These are phyloP conservation scores for Orthosia incerta DNA, from an alignment of 2,888 invertebrate genomes.

Conservation along the genomic window DNA sequence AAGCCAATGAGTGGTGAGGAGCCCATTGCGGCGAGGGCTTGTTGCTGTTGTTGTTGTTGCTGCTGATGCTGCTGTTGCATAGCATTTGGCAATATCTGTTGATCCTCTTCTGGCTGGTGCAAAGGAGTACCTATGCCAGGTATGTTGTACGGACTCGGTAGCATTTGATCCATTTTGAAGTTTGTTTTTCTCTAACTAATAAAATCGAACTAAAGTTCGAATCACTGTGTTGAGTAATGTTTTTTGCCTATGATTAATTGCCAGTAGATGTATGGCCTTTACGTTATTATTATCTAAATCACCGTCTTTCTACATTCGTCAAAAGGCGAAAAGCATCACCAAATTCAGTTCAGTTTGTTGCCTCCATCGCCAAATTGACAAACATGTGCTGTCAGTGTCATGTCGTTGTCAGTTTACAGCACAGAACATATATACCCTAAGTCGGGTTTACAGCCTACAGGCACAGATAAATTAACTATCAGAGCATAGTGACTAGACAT, in stretches of 20 bases:
- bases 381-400: constrained; percentile 2
- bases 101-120: constrained; percentile 97
- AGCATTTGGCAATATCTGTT: constrained; percentile 96
- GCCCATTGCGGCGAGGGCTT: constrained; percentile 91
- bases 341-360: constrained; percentile 8
- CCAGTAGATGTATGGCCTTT: background rate
- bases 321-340: constrained; percentile 1
- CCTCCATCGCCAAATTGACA: constrained; percentile 18
- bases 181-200: constrained; percentile 44
- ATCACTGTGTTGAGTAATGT: background rate
- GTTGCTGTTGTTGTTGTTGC: constrained; percentile 92
- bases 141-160: constrained; percentile 97
- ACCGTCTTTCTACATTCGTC: constrained; percentile 12
- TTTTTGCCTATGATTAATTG: background rate
- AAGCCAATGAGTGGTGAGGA: constrained; percentile 92
- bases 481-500: no score
- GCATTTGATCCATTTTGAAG: constrained; percentile 96
- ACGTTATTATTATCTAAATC: constrained; percentile 14
- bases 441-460: no score
- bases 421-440: no score
- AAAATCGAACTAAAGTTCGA: constrained; percentile 4
- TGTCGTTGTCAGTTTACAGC: background rate
- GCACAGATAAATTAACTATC: no score
- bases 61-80: constrained; percentile 95
- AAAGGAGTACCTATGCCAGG: constrained; percentile 97